Conservation (phyloP, 2,797 vertebrate species). For the Manis crassicaudata region DNA sequence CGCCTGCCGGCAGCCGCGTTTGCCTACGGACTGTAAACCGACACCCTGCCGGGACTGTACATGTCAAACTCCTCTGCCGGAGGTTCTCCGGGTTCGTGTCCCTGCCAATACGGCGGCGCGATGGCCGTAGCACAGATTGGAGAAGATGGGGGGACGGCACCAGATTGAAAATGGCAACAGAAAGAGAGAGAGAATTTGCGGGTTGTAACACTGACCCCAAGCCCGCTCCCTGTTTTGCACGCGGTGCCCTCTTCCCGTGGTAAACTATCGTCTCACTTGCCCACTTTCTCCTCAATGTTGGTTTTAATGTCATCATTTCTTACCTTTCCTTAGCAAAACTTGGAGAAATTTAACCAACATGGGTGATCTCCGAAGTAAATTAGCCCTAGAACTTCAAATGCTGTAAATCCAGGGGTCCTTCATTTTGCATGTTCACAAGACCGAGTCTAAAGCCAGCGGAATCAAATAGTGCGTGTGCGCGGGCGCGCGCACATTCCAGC, state of each 20-base stretch:
- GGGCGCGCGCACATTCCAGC: background rate
- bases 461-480: background rate
- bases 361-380: background rate
- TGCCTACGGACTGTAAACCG: background rate
- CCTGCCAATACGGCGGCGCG: background rate
- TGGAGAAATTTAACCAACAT: background rate
- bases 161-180: background rate
- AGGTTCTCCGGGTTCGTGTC: background rate
- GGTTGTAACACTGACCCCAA: background rate
- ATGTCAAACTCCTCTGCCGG: background rate
- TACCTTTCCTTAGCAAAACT: background rate
- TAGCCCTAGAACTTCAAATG: background rate
- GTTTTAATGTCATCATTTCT: background rate
- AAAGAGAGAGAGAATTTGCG: background rate
- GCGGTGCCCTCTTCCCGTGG: background rate
- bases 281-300: background rate
- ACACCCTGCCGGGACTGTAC: background rate
- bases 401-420: background rate
- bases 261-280: background rate
- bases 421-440: conserved; percentile 17
- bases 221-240: background rate
- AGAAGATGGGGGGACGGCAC: background rate
- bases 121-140: background rate
- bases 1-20: background rate
- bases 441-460: background rate